Evolutionary conservation across 2,113 vertebrate genomes (phyloP).

Genomic region (Formicarius rufipectus): DNA sequence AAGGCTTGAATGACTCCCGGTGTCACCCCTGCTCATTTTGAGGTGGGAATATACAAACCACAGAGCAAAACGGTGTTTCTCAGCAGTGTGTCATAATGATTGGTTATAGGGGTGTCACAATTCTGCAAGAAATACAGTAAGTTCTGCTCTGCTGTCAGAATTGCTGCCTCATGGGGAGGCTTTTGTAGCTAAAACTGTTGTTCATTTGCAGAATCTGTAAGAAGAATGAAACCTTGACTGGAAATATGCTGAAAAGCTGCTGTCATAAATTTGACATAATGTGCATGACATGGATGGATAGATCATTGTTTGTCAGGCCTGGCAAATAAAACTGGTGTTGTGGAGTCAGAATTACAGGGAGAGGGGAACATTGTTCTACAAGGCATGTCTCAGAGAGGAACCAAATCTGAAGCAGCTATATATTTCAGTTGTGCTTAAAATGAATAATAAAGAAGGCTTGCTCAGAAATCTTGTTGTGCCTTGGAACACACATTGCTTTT

Average conservation of each 20-base stretch:
- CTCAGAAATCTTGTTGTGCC: slow-evolving; percentile 21
- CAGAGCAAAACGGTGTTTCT: slow-evolving; percentile 52
- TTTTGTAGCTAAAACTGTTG: slow-evolving; percentile 74
- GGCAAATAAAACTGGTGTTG: slow-evolving; percentile 40
- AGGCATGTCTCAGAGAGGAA: slow-evolving; percentile 49
- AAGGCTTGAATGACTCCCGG: slow-evolving; percentile 35
- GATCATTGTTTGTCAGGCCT: slow-evolving; percentile 54
- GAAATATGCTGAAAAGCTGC: slow-evolving; percentile 66
- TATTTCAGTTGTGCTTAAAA: slow-evolving; percentile 46
- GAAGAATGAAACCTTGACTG: slow-evolving; percentile 60
- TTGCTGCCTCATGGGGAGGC: slow-evolving; percentile 66
- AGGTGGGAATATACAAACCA: slow-evolving; percentile 26
- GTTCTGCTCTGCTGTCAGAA: slow-evolving; percentile 46
- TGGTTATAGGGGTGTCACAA: slow-evolving; percentile 45
- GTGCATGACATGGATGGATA: slow-evolving; percentile 57
- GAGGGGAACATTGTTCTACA: slow-evolving; percentile 52
- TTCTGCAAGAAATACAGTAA: slow-evolving; percentile 56
- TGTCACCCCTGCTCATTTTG: neutral
- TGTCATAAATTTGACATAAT: slow-evolving; percentile 71
- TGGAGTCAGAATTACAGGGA: slow-evolving; percentile 45
- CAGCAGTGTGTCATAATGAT: slow-evolving; percentile 59
- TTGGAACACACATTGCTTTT: neutral
- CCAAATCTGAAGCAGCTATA: slow-evolving; percentile 23
- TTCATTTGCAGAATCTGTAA: slow-evolving; percentile 60
- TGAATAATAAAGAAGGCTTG: slow-evolving; percentile 50